phyloP scores from a whole-genome alignment of 2,797 vertebrate genomes.

The Pseudopleuronectes americanus region DNA sequence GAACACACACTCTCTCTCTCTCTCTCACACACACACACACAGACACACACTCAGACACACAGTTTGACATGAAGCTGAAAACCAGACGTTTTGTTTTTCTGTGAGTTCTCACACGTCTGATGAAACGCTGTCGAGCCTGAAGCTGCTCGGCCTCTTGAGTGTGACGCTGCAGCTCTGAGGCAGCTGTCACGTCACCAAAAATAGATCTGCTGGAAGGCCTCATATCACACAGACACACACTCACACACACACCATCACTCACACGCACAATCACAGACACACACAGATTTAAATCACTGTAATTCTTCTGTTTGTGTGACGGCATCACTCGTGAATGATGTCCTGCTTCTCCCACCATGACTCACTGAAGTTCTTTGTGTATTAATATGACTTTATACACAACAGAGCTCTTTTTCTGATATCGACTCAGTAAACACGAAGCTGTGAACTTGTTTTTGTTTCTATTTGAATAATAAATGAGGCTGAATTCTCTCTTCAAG shows the following conservation, averaged over 20 bases:
- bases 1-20: conserved; percentile 24
- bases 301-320: too few relatives aligned
- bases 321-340: too few relatives aligned
- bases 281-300: neutral
- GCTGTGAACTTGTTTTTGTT: too few relatives aligned
- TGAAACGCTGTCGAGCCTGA: neutral
- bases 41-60: neutral
- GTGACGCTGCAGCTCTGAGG: conserved; percentile 24
- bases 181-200: conserved; percentile 63
- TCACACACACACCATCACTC: neutral
- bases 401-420: too few relatives aligned
- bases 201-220: conserved; percentile 55
- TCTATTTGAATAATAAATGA: too few relatives aligned
- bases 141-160: conserved; percentile 4
- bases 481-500: too few relatives aligned
- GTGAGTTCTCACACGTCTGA: conserved; percentile 23
- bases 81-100: neutral
- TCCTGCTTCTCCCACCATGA: too few relatives aligned
- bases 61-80: neutral
- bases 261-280: conserved; percentile 1
- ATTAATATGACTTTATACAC: too few relatives aligned
- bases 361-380: too few relatives aligned
- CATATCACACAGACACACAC: conserved; percentile 24
- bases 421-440: too few relatives aligned
- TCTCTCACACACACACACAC: conserved; percentile 7